Conservation (phyloP, 1,140 invertebrate genomes). For the Drosophila gunungcola region DNA sequence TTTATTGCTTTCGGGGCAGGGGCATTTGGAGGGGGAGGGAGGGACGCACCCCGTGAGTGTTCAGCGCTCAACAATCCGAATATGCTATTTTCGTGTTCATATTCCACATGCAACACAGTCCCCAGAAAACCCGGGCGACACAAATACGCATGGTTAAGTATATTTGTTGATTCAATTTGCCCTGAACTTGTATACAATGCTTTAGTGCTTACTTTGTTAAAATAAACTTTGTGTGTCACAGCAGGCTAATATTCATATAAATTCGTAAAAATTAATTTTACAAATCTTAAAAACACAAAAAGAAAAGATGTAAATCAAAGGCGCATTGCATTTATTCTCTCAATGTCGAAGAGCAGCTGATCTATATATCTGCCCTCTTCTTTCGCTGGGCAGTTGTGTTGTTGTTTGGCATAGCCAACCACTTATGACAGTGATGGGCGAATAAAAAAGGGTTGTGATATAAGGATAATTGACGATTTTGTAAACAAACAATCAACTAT, state of each 20-base stretch:
- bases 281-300: too few species aligned
- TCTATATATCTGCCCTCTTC: not conserved
- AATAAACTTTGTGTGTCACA: too few species aligned
- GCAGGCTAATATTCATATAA: too few species aligned
- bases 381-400: not conserved
- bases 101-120: constrained; percentile 68
- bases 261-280: too few species aligned
- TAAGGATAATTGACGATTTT: constrained; percentile 37
- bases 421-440: not conserved
- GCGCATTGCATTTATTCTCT: not conserved
- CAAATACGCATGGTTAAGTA: not conserved
- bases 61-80: constrained; percentile 45
- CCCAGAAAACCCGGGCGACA: constrained; percentile 35
- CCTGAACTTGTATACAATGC: too few species aligned
- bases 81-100: constrained; percentile 76
- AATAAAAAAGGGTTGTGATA: not conserved
- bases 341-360: constrained; percentile 14
- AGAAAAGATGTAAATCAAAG: too few species aligned
- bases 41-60: constrained; percentile 46
- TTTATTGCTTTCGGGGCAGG: constrained; percentile 58
- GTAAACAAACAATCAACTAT: constrained; percentile 39
- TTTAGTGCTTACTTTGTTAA: too few species aligned
- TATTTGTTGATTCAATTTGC: too few species aligned
- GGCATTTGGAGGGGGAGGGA: not conserved
- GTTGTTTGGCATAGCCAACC: constrained; percentile 5